Conservation (phyloP, 1,140 invertebrate genomes). For the Cardiocondyla obscurior region DNA sequence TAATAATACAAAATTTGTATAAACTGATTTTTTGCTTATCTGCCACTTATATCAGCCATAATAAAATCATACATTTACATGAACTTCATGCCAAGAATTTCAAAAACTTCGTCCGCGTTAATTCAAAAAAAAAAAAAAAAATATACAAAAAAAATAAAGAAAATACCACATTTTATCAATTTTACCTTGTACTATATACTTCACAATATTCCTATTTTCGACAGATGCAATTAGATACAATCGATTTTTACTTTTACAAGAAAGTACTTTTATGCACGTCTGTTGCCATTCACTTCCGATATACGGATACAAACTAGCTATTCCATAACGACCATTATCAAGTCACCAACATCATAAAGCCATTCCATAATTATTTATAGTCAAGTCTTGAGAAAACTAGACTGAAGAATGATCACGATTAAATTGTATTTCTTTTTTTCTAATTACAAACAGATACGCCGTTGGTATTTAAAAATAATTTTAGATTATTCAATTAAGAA, state of each 20-base stretch:
- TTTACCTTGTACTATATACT: constrained; percentile 38
- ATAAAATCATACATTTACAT: constrained; percentile 55
- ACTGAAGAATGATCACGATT: constrained; percentile 54
- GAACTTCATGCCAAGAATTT: constrained; percentile 36
- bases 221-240: constrained; percentile 53
- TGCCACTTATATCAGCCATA: constrained; percentile 21
- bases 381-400: constrained; percentile 50
- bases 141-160: constrained; percentile 56
- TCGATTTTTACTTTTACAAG: constrained; percentile 52
- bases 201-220: constrained; percentile 30
- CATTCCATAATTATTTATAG: constrained; percentile 54
- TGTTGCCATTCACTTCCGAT: constrained; percentile 64
- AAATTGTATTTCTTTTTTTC: constrained; percentile 29
- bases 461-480: not conserved
- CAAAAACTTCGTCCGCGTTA: constrained; percentile 53
- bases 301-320: constrained; percentile 71
- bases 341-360: constrained; percentile 48
- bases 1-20: constrained; percentile 52
- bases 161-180: constrained; percentile 14
- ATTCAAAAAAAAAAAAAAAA: constrained; percentile 56
- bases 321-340: constrained; percentile 57
- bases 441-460: constrained; percentile 3
- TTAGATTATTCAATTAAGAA: constrained; percentile 23
- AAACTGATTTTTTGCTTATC: constrained; percentile 51
- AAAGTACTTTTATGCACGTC: constrained; percentile 56